Evolutionary conservation across 2,797 vertebrate species (phyloP).

Genomic region (Anolis apletophallus): DNA sequence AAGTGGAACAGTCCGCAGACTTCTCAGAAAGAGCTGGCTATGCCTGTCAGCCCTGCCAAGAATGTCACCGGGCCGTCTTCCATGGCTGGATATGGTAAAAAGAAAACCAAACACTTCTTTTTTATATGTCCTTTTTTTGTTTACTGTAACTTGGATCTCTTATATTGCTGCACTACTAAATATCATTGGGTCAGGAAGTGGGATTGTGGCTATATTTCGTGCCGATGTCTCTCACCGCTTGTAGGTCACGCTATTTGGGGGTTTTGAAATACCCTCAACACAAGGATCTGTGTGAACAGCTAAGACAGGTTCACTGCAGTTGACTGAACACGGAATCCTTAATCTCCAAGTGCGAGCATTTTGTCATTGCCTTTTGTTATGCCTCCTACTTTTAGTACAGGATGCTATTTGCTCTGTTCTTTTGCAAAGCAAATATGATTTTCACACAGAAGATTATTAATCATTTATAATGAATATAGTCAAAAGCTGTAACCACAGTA

Average conservation of each 20-base stretch:
- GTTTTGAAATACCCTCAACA: not conserved
- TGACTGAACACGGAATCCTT: constrained; percentile 1
- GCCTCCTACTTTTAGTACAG: not conserved
- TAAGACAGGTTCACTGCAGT: constrained; percentile 1
- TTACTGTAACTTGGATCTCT: rapidly evolving
- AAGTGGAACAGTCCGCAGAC: constrained; percentile 15
- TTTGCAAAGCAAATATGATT: not conserved
- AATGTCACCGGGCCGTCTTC: constrained; percentile 50
- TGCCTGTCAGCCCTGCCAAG: constrained; percentile 37
- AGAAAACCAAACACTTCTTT: not conserved
- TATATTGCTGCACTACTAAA: not conserved
- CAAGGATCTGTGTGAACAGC: not conserved
- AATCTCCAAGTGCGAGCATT: not conserved
- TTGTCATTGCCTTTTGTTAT: constrained; percentile 24
- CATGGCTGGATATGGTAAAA: not conserved
- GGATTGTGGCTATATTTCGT: not conserved
- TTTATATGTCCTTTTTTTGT: not conserved
- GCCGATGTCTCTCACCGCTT: not conserved
- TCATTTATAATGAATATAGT: not conserved
- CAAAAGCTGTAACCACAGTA: not conserved
- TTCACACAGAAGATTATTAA: not conserved
- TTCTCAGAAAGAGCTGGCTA: not conserved
- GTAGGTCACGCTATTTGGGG: not conserved
- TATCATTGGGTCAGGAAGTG: not conserved
- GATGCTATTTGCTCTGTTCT: not conserved